Conservation (phyloP, 92 coral and sea anemone species). For the Parazoanthus swiftii region DNA sequence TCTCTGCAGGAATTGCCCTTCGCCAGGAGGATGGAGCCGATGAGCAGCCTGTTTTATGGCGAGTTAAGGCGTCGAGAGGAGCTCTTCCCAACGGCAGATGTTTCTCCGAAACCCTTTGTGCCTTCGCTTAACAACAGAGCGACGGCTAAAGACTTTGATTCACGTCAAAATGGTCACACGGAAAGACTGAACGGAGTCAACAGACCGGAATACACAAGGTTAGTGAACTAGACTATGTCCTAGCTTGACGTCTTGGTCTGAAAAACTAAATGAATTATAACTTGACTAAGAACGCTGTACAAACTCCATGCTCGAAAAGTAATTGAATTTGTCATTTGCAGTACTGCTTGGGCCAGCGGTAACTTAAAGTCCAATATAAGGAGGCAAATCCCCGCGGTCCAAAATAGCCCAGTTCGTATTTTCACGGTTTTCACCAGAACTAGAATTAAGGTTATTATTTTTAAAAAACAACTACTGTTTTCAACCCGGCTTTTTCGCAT, state of each 20-base stretch:
- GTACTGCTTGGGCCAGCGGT: conserved; percentile 27
- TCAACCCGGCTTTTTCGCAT: not conserved
- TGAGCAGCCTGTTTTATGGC: conserved; percentile 28
- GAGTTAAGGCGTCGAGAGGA: conserved; percentile 38
- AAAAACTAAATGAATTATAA: not conserved
- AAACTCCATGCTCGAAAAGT: conserved; percentile 29
- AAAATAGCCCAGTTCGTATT: not conserved
- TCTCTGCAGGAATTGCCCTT: conserved; percentile 41
- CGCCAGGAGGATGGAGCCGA: conserved; percentile 35
- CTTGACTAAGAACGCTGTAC: conserved; percentile 6
- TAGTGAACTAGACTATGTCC: conserved; percentile 17
- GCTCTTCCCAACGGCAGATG: conserved; percentile 31
- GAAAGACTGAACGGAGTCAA: conserved; percentile 20
- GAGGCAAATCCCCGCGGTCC: conserved; percentile 40
- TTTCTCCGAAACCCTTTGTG: conserved; percentile 37
- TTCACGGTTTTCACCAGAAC: not conserved
- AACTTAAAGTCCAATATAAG: not conserved
- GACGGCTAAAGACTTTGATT: conserved; percentile 41
- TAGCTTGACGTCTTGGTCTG: conserved; percentile 4
- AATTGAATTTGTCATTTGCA: conserved; percentile 30
- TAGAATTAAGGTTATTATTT: not conserved
- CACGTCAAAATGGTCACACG: conserved; percentile 30
- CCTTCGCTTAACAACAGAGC: conserved; percentile 40
- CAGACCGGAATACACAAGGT: conserved; percentile 44
- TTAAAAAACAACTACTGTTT: not conserved